Base-by-base conservation (phyloP, 2,113 vertebrate species). In the Steatornis caripensis region DNA sequence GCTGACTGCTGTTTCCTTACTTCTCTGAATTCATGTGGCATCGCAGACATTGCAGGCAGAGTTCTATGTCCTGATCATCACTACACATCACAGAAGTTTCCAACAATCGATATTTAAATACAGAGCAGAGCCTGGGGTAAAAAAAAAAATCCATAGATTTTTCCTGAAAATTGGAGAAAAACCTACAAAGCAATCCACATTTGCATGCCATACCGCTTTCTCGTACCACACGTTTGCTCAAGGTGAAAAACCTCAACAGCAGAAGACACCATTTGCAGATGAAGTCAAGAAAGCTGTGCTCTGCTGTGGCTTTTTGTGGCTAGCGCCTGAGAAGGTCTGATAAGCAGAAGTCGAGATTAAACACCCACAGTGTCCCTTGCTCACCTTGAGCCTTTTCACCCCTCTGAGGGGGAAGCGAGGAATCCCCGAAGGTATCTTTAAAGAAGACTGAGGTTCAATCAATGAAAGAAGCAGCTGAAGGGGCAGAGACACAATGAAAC, bases 311-410 rank as follows among this genome's bases (percentile, higher is more conserved):
- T 46, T 70, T 64, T 21, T 82, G 13, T n/a, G 60, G 24, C 32
- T 57, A 54, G 18, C 21, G 29, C 15, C 37, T 21, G 29, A 84
- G 39, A 49, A 49, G 19, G n/a, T 39, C 49, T 36, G 62, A 66
- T 20, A 53, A 87, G 60, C 41, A 93, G 26, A 54, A 26, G 13
- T 48, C 15, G 21, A 17, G 39, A 65, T 22, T 12, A 64, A 78
- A 45, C 6, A 36, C 11, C 30, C 19, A 18, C 1, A 1, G 24
- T 11, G 11, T 53, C 11, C 15, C 26, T 83, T 1, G 0, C 18
- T 13, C 76, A 57, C 10, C 12, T 66, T 0, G 0, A 90, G 51
- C 15, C 19, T 61, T 80, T 41, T 30, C 41, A 45, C 8, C 45
- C 48, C 54, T 51, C 20, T 46, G 46, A 54, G 22, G 7, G 13